Percentiles rank a stretch among this genome's conserved stretches.
Conservation (phyloP, 2,888 invertebrate species). For the Odontomyia ornata region DNA sequence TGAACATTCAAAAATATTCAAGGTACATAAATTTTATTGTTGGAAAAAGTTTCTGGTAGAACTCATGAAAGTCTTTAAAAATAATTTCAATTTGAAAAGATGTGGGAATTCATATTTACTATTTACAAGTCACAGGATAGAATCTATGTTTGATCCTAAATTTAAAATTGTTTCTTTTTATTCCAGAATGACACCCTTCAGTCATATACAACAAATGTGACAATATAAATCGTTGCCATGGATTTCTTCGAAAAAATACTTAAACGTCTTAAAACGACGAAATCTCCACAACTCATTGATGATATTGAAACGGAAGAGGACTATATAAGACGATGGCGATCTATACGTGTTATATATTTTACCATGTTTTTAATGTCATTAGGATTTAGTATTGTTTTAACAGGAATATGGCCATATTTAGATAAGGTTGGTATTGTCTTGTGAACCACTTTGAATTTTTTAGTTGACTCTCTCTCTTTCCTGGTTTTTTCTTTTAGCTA, state of each 20-base stretch:
- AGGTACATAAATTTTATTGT: no score
- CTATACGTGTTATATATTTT: constrained; percentile 84
- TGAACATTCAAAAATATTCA: no score
- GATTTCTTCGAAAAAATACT: constrained; percentile 10
- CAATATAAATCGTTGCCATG: no score
- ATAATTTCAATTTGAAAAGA: no score
- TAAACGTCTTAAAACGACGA: background rate
- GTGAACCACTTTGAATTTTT: background rate
- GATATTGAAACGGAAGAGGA: constrained; percentile 74
- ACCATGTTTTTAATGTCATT: constrained; percentile 91
- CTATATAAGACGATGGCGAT: constrained; percentile 77
- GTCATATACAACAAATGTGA: background rate
- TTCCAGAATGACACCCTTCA: background rate
- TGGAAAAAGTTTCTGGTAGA: no score
- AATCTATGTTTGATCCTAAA: no score
- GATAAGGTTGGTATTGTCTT: constrained; percentile 72
- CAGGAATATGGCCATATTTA: constrained; percentile 89
- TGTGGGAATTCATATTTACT: no score
- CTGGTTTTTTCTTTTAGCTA: constrained; percentile 68
- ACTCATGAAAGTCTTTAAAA: no score
- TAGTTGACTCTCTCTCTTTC: no score
- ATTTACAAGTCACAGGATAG: no score
- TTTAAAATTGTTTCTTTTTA: background rate
- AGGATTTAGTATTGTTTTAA: constrained; percentile 86
- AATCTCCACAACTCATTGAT: constrained; percentile 56